Evolutionary conservation across 2,888 invertebrate genomes (phyloP).

Genomic region (Heliconius sara): DNA sequence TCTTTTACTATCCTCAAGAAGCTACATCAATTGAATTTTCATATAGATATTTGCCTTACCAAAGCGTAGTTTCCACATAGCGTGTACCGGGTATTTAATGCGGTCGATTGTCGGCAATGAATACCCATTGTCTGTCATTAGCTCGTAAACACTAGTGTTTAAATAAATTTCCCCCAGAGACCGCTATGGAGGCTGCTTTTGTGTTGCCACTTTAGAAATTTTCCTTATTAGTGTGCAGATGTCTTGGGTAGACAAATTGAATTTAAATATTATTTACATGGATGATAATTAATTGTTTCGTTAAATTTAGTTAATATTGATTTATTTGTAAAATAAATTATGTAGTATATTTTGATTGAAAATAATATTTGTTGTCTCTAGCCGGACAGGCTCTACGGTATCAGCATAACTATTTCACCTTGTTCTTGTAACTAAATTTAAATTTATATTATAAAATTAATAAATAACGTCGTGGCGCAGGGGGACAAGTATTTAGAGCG

Average conservation of each 20-base stretch:
- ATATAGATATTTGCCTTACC: slow-evolving; percentile 45
- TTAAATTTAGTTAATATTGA: not conserved
- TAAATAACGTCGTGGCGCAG: too few species aligned
- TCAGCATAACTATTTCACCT: not conserved
- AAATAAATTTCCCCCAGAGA: slow-evolving; percentile 65
- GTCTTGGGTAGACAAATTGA: slow-evolving; percentile 11
- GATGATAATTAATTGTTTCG: not conserved
- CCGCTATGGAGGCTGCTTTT: slow-evolving; percentile 58
- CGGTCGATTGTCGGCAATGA: slow-evolving; percentile 46
- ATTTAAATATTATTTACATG: slow-evolving; percentile 19
- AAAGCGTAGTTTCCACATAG: slow-evolving; percentile 54
- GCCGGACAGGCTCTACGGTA: not conserved
- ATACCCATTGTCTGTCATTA: slow-evolving; percentile 63
- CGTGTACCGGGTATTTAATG: slow-evolving; percentile 42
- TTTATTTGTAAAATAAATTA: not conserved
- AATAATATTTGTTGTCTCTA: not conserved
- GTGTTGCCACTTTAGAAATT: slow-evolving; percentile 49
- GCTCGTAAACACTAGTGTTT: slow-evolving; percentile 68
- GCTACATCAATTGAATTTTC: slow-evolving; percentile 20
- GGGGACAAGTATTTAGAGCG: too few species aligned
- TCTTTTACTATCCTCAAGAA: not conserved
- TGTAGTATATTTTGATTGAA: not conserved
- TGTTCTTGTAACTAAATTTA: not conserved
- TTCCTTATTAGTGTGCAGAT: slow-evolving; percentile 22
- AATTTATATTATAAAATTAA: not conserved